Base-by-base conservation (phyloP, 2,797 vertebrate genomes). In the Coregonus suidteri region DNA sequence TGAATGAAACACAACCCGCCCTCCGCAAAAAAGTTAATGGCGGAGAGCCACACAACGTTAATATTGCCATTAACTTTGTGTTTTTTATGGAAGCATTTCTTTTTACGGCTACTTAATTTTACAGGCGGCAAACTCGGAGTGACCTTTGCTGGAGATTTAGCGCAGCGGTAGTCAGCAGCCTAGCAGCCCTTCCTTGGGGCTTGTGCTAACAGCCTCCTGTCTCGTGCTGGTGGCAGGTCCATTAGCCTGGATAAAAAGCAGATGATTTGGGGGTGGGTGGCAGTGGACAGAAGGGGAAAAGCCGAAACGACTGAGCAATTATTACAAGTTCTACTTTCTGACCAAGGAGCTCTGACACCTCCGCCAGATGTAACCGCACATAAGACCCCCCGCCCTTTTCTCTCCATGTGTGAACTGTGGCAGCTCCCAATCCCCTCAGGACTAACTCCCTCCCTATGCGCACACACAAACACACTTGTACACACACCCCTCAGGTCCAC, bases 291-390 rank as follows among this genome's bases (percentile, higher is more conserved):
- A n/a, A 54, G 13, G 69, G 77, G 18, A 52, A 56, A 68, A 73
- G 20, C 71, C 59, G 7, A 79, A 72, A 77, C 25, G 37, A 70
- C 75, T 41, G 11, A 66, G 71, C 72, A 75, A 87, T 84, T 81
- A 84, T 75, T 75, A 74, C 75, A 84, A 76, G 79, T 78, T 80
- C 71, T 80, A 83, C 83, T 78, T 85, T 84, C 79, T 77, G 79
- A 80, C 83, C 84, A 81, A 76, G 73, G 81, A 83, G 76, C 78
- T 79, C 72, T 79, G 84, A 87, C 84, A 79, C 75, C 83, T 75
- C 56, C 81, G 67, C 83, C 80, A 86, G 83, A 84, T 82, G 82
- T 85, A 83, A 84, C 77, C 72, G 75, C 75, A 87, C 77, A 35
- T 75, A 73, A 81, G 77, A 18, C 70, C 70, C 37, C 18, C n/a